Base-by-base conservation (phyloP, 2,113 vertebrate species). In the Scatophagus argus region DNA sequence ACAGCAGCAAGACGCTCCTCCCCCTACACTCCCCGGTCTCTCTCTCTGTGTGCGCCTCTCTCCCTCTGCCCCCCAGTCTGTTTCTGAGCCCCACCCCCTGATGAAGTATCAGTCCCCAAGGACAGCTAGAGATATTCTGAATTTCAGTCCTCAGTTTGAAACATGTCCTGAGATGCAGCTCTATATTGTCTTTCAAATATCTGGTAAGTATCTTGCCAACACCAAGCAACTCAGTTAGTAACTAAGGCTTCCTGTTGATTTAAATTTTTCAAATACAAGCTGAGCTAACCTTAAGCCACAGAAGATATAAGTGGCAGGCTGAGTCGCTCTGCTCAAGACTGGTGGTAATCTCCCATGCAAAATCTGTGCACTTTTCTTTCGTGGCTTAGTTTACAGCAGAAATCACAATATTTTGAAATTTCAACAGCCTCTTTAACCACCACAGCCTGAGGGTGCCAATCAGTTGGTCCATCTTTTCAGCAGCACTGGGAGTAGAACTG, bases 1-100 rank as follows among this genome's bases (percentile, higher is more conserved):
- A 59, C 58, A 14, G 3, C 23, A n/a, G 4, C 5, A 8, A 56
- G 4, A 31, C 23, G 55, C 84, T 75, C 87, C 84, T 66, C 83
- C 87, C 63, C 66, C 41, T 7, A 6, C 56, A 43, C 51, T 55
- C 81, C 21, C 6, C 44, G 31, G 16, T 29, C 74, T 52, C 70
- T 32, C 67, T 41, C 59, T 52, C 73, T 54, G 52, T 62, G n/a
- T n/a, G n/a, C n/a, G n/a, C n/a, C 32, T 65, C 44, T 39, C 58
- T 73, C 60, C 13, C 27, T 63, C 43, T 17, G 27, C 49, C 46
- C 52, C 29, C 51, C 69, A 44, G 19, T 25, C 34, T 16, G 6
- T 47, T 6, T 36, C 27, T 69, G 8, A 56, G 16, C 41, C 21
- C 59, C 73, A 49, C 47, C 69, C 64, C 23, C 29, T 19, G 43